Conservation (phyloP, 2,888 invertebrate genomes). For the Sylvicola cinctus region DNA sequence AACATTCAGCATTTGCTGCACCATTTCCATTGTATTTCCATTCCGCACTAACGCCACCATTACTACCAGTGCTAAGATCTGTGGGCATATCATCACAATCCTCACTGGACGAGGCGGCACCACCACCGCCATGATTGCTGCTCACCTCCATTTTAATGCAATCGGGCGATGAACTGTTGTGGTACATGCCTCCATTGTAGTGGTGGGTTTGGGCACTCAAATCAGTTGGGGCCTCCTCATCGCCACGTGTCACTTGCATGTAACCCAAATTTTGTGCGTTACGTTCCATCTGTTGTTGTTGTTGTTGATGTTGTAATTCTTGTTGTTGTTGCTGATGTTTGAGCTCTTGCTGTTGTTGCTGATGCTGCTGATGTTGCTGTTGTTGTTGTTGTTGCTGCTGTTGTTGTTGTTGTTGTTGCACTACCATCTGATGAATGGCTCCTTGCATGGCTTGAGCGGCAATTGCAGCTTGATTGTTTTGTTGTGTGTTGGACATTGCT, state of each 20-base stretch:
- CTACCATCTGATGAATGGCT: too few species aligned
- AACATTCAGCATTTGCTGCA: conserved; percentile 5
- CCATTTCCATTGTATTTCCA: too few species aligned
- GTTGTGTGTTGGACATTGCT: conserved; percentile 13
- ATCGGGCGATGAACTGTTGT: conserved; percentile 24
- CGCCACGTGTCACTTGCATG: conserved; percentile 15
- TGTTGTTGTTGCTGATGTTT: conserved; percentile 22
- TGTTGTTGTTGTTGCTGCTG: conserved; percentile 10
- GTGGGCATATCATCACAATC: conserved; percentile 43
- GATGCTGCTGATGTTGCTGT: conserved; percentile 6
- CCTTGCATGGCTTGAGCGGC: too few species aligned
- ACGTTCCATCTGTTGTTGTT: conserved; percentile 15
- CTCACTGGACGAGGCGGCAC: neutral
- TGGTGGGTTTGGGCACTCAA: conserved; percentile 3
- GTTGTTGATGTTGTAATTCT: conserved; percentile 28
- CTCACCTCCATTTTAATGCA: conserved; percentile 15
- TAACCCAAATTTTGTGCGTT: conserved; percentile 11
- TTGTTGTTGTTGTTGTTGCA: conserved; percentile 10
- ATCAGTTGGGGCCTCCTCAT: conserved; percentile 1
- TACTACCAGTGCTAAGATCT: conserved; percentile 34
- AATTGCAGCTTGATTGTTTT: conserved; percentile 16
- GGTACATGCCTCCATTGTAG: conserved; percentile 21
- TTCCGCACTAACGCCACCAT: conserved; percentile 8
- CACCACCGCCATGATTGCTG: conserved; percentile 20
- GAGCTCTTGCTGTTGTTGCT: conserved; percentile 10